Base-by-base conservation (phyloP, 2,888 invertebrate genomes). In the Ormia ochracea region DNA sequence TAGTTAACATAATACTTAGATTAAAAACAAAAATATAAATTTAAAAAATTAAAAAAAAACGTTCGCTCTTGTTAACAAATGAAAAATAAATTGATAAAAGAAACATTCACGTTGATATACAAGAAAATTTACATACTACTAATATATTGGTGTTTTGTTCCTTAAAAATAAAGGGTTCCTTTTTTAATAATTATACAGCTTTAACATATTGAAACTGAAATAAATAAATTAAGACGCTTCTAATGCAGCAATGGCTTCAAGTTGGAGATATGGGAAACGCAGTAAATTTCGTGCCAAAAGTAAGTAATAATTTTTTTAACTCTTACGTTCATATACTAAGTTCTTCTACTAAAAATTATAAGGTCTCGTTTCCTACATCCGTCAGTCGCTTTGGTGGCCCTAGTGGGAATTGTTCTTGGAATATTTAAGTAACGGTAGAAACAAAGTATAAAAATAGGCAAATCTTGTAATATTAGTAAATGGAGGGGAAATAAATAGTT, bases 241-340 rank as follows among this genome's bases (percentile, higher is more conserved):
- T 73, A 73, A 83, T 83, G 84, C 83, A 82, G 83, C 82, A 78
- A 89, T 89, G 89, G 88, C 90, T 81, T 88, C 89, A 84, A 89
- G 87, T 86, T 90, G 90, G 89, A 88, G 89, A 84, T 88, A 87
- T 83, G 87, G 88, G 76, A 89, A 89, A 83, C 86, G 88, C 82
- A 88, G 85, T 82, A 88, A 88, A 84, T 85, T 86, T 84, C 89
- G 88, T 85, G 85, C 88, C 78, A 88, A 88, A 88, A 90, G 90
- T 90, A 88, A 85, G 82, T 59, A 0, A 23, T 31, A 21, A 31
- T 52, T 41, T 38, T 61, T 38, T 72, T 28, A 26, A 12, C 3
- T 23, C 17, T 33, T 38, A 33, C 19, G 19, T 1, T 38, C 1
- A 5, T 41, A 14, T n/a, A n/a, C n/a, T n/a, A n/a, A n/a, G n/a